Percentiles rank a stretch among this genome's conserved stretches.
Evolutionary conservation across 1,140 invertebrate genomes (phyloP).

Genomic region (Magallana ariakensis): DNA sequence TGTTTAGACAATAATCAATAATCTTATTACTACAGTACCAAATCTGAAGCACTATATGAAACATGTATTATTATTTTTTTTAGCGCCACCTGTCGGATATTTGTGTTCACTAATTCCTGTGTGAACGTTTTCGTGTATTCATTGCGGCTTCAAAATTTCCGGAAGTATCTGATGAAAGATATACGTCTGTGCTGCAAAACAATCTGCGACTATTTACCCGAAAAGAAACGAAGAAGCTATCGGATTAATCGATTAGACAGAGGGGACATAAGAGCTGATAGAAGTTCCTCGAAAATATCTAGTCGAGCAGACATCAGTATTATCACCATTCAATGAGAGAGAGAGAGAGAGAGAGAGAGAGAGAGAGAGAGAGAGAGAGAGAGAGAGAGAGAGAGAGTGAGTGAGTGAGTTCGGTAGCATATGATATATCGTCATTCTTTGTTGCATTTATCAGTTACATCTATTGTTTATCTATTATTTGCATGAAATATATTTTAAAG

Average conservation of each 20-base stretch:
- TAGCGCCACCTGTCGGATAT: slow-evolving; percentile 21
- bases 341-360: slow-evolving; percentile 23
- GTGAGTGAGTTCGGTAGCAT: background rate
- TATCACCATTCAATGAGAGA: background rate
- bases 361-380: slow-evolving; percentile 23
- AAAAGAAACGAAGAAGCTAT: background rate
- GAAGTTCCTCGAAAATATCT: too few species aligned
- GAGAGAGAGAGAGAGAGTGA: background rate
- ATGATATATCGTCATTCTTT: too few species aligned
- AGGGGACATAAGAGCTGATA: too few species aligned
- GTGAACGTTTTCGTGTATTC: slow-evolving; percentile 26
- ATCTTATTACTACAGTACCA: too few species aligned
- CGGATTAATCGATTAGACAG: background rate
- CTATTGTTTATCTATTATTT: too few species aligned
- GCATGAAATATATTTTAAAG: too few species aligned
- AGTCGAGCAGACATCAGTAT: too few species aligned
- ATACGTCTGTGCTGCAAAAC: background rate
- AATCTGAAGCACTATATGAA: too few species aligned
- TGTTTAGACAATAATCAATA: too few species aligned
- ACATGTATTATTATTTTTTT: background rate
- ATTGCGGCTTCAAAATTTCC: slow-evolving; percentile 24
- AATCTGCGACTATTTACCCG: background rate
- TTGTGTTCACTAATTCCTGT: slow-evolving; percentile 26
- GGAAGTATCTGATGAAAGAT: slow-evolving; percentile 23
- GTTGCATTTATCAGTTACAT: too few species aligned